Percentiles rank a stretch among this genome's conserved stretches.
phyloP scores from a whole-genome alignment of 2,797 vertebrate species.

The Galaxias olidus region DNA sequence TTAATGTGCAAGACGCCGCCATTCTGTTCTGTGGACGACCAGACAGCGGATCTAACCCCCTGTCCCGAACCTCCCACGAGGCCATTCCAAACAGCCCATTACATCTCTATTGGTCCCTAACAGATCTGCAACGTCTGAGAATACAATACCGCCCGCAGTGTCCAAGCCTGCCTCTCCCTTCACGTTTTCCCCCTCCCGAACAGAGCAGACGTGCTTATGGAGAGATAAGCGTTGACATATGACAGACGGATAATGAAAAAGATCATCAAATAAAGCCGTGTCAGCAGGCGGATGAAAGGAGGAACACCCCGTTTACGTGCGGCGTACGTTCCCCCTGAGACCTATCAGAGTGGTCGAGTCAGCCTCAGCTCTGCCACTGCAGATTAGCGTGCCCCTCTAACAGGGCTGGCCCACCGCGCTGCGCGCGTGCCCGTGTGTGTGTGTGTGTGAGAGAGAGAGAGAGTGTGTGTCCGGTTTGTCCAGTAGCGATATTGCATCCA shows the following conservation, averaged over 20 bases:
- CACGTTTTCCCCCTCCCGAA: constrained; percentile 10
- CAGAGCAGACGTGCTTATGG: constrained; percentile 44
- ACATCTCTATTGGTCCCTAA: no score
- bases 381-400: constrained; percentile 50
- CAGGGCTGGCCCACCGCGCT: constrained; percentile 6
- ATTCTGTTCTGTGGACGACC: no score
- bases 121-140: no score
- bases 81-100: no score
- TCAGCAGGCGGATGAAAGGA: constrained; percentile 58
- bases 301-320: constrained; percentile 58
- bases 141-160: no score
- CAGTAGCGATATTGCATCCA: constrained; percentile 21
- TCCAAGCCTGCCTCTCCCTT: no score
- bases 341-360: constrained; percentile 47
- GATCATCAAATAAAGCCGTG: constrained; percentile 59
- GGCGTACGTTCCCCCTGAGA: constrained; percentile 61
- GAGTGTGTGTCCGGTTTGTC: neutral
- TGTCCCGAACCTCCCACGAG: no score
- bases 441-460: neutral
- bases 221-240: constrained; percentile 57
- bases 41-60: no score
- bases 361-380: constrained; percentile 46
- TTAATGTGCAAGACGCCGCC: no score
- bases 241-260: constrained; percentile 64
- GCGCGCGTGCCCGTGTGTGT: neutral